phyloP scores from a whole-genome alignment of 1,140 invertebrate genomes.

The Paraescarpia echinospica region DNA sequence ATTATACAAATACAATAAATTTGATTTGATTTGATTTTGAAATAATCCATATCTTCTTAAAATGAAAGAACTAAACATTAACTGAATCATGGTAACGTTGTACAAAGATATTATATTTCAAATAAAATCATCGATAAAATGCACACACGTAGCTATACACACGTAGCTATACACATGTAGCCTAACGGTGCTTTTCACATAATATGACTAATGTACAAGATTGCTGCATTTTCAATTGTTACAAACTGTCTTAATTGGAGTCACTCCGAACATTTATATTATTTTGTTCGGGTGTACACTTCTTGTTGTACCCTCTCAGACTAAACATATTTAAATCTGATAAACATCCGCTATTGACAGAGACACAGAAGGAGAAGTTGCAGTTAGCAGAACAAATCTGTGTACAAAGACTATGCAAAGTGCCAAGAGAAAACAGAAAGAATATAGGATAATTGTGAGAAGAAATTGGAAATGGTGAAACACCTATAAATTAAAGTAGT shows the following conservation, averaged over 20 bases:
- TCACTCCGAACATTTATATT: neutral
- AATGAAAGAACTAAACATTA: neutral
- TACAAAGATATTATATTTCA: neutral
- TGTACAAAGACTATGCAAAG: too few species aligned
- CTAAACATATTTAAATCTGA: neutral
- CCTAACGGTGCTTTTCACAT: neutral
- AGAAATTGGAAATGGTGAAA: too few species aligned
- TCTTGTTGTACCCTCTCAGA: neutral
- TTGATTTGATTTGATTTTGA: too few species aligned
- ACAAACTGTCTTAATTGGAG: neutral
- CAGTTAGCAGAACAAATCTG: too few species aligned
- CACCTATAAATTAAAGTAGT: too few species aligned
- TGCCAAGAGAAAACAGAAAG: too few species aligned
- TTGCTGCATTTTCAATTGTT: neutral
- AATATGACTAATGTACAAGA: neutral
- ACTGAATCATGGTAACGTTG: neutral
- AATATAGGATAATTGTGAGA: too few species aligned
- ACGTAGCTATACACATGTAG: too few species aligned
- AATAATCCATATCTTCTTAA: neutral
- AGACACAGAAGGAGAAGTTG: too few species aligned
- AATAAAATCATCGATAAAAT: neutral
- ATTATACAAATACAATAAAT: neutral
- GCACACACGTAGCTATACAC: neutral
- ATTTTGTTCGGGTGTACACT: too few species aligned
- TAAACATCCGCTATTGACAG: neutral